Evolutionary conservation across 2,888 invertebrate species (phyloP).

Genomic region (Glaucopsyche alexis): DNA sequence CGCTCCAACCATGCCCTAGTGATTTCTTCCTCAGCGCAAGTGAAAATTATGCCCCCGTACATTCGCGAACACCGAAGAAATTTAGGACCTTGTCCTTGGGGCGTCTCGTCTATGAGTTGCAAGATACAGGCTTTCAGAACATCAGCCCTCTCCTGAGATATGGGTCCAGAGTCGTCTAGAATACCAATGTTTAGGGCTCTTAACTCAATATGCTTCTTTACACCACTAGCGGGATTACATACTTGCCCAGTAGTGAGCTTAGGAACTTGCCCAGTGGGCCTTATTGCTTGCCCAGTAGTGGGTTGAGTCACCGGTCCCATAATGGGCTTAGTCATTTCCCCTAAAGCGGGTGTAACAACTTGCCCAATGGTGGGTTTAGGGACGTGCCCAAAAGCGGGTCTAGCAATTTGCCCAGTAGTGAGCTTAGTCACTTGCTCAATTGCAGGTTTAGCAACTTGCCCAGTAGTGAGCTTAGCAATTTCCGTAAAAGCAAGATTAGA

Average conservation of each 20-base stretch:
- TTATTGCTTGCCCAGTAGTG: not conserved
- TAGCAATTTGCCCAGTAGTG: not conserved
- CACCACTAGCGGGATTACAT: not conserved
- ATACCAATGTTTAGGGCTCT: not conserved
- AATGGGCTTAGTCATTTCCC: not conserved
- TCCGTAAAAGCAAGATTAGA: not conserved
- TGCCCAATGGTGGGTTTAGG: not conserved
- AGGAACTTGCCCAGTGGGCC: not conserved
- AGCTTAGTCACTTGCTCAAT: not conserved
- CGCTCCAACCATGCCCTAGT: not conserved
- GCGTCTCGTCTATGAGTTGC: not conserved
- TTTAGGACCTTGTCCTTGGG: not conserved
- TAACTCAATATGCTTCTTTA: not conserved
- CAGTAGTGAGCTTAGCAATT: not conserved
- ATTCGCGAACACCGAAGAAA: not conserved
- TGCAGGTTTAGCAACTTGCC: not conserved
- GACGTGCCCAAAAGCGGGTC: not conserved
- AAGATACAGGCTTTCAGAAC: not conserved
- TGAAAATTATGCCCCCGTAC: not conserved
- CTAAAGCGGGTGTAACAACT: not conserved
- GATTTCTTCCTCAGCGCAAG: not conserved
- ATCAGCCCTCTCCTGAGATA: not conserved
- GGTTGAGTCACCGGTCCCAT: not conserved
- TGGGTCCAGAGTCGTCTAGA: not conserved
- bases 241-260: not conserved